These are phyloP conservation scores for Labeo catla DNA, from an alignment of 2,113 vertebrate species.

Conservation along the genomic window DNA sequence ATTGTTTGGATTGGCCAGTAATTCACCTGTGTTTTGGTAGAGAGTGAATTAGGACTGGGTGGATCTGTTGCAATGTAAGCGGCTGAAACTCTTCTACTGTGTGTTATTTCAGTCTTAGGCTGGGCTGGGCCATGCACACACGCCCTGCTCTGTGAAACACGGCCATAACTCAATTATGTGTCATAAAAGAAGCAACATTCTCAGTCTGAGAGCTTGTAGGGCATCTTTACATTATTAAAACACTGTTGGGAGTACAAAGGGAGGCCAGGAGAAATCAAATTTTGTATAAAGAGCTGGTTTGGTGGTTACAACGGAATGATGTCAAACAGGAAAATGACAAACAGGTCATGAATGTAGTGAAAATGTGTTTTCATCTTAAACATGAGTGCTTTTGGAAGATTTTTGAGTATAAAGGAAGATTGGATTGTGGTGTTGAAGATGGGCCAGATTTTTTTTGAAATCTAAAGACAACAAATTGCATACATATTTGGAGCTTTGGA, in stretches of 20 bases:
- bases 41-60: conserved; percentile 14
- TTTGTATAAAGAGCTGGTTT: neutral
- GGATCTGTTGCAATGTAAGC: neutral
- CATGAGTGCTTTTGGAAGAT: neutral
- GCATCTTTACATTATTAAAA: neutral
- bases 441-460: neutral
- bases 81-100: neutral
- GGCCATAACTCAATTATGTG: conserved; percentile 1
- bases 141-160: conserved; percentile 27
- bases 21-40: conserved; percentile 23
- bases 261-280: neutral
- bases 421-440: neutral
- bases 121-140: neutral
- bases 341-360: neutral
- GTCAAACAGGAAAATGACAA: neutral
- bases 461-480: neutral
- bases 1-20: neutral
- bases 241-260: neutral
- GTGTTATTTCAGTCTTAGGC: conserved; percentile 24
- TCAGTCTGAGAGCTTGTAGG: neutral
- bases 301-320: neutral
- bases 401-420: neutral
- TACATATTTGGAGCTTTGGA: neutral
- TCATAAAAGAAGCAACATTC: conserved; percentile 17
- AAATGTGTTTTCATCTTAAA: neutral